phyloP scores from a whole-genome alignment of 2,797 vertebrate species.

The Clarias pachynema region DNA sequence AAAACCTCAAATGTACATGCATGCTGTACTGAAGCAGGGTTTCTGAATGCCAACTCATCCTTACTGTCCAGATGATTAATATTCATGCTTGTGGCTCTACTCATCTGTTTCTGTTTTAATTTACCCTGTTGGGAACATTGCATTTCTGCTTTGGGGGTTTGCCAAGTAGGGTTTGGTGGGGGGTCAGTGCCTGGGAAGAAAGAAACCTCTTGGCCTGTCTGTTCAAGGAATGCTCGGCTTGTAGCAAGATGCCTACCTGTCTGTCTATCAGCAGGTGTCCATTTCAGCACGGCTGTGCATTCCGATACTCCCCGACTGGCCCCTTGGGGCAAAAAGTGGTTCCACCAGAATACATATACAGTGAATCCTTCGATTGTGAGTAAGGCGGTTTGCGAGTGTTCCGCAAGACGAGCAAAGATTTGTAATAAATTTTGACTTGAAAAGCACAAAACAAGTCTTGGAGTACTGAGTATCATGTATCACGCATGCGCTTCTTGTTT shows the following conservation, averaged over 20 bases:
- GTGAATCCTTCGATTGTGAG: no score
- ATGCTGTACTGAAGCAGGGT: background rate
- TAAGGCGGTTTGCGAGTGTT: no score
- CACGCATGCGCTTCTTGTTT: no score
- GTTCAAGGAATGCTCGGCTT: constrained; percentile 64
- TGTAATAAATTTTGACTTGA: no score
- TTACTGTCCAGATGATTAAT: constrained; percentile 50
- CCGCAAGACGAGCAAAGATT: no score
- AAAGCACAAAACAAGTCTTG: no score
- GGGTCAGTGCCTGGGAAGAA: constrained; percentile 56
- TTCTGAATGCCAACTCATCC: constrained; percentile 33
- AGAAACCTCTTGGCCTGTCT: constrained; percentile 54
- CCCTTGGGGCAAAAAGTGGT: constrained; percentile 19
- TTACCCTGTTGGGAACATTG: constrained; percentile 68
- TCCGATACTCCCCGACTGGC: constrained; percentile 45
- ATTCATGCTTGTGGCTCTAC: constrained; percentile 58
- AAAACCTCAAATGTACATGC: constrained; percentile 9
- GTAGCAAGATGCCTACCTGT: constrained; percentile 66
- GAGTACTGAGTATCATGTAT: no score
- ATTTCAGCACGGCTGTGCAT: constrained; percentile 63
- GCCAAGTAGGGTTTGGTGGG: constrained; percentile 50
- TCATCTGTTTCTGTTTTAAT: constrained; percentile 68
- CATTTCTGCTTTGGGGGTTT: constrained; percentile 50
- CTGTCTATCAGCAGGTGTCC: constrained; percentile 62
- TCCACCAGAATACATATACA: constrained; percentile 24